These are phyloP conservation scores for Numenius phaeopus DNA, from an alignment of 2,797 vertebrate genomes.

Conservation along the genomic window DNA sequence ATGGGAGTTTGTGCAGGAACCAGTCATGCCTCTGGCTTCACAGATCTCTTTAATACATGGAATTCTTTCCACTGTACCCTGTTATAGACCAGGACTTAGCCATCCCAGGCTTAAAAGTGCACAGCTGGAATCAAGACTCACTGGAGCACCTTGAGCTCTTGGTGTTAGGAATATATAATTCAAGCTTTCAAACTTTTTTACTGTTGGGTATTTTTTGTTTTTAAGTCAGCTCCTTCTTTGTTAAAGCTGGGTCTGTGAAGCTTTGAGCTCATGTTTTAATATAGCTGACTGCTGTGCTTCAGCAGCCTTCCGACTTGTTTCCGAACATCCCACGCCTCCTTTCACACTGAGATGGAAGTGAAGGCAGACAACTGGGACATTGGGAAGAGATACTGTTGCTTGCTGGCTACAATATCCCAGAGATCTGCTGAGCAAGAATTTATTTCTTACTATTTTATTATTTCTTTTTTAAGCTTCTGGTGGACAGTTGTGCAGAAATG, in stretches of 20 bases:
- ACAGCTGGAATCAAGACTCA: not conserved
- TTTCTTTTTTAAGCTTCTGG: not conserved
- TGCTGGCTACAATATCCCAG: not conserved
- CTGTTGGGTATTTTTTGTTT: accelerated
- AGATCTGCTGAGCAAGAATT: not conserved
- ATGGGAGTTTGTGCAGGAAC: not conserved
- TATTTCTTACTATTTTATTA: not conserved
- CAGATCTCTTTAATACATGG: not conserved
- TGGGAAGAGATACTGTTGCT: not conserved
- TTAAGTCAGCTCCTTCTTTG: not conserved
- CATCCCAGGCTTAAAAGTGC: not conserved
- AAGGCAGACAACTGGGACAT: not conserved
- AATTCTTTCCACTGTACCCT: not conserved
- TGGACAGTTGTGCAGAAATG: not conserved
- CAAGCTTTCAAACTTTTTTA: not conserved
- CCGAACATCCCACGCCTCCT: not conserved
- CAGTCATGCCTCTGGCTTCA: not conserved
- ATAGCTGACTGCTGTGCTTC: not conserved
- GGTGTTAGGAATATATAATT: not conserved
- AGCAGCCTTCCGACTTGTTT: not conserved
- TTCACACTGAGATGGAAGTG: not conserved
- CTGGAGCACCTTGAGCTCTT: not conserved
- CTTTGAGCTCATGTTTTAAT: not conserved
- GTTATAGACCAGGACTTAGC: not conserved
- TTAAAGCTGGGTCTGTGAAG: not conserved